Evolutionary conservation across 1,140 invertebrate genomes (phyloP).

Genomic region (Solenopsis invicta): DNA sequence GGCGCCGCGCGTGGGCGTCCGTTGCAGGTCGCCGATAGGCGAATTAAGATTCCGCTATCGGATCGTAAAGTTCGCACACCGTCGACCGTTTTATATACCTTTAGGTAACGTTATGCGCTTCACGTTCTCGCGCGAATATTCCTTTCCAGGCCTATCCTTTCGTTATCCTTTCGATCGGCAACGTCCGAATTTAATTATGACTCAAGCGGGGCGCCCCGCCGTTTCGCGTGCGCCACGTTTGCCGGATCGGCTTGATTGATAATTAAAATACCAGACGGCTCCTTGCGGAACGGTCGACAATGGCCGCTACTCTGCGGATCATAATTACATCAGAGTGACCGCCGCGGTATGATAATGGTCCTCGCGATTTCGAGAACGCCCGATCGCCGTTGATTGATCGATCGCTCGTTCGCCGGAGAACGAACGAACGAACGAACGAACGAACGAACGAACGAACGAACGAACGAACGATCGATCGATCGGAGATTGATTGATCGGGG

Average conservation of each 20-base stretch:
- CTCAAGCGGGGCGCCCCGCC: conserved; percentile 12
- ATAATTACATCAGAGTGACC: conserved; percentile 61
- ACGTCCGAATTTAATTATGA: conserved; percentile 37
- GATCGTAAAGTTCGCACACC: conserved; percentile 15
- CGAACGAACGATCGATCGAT: conserved; percentile 13
- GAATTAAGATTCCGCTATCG: conserved; percentile 45
- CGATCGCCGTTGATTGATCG: conserved; percentile 15
- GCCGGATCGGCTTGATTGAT: conserved; percentile 38
- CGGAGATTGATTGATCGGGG: conserved; percentile 38
- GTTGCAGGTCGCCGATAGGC: conserved; percentile 25
- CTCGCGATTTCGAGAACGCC: conserved; percentile 55
- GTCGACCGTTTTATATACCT: background rate
- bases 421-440: conserved; percentile 14
- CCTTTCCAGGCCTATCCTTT: background rate
- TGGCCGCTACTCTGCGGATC: conserved; percentile 7
- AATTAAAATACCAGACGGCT: conserved; percentile 66
- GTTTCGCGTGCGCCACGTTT: conserved; percentile 47
- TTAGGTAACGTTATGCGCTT: background rate
- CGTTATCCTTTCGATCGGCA: background rate
- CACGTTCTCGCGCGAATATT: background rate
- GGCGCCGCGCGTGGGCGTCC: conserved; percentile 27
- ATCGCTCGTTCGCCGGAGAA: background rate
- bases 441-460: background rate
- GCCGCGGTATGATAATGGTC: conserved; percentile 67
- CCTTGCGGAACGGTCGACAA: conserved; percentile 45